These are phyloP conservation scores for Equus przewalskii DNA, from an alignment of 2,113 vertebrate species.

Conservation along the genomic window DNA sequence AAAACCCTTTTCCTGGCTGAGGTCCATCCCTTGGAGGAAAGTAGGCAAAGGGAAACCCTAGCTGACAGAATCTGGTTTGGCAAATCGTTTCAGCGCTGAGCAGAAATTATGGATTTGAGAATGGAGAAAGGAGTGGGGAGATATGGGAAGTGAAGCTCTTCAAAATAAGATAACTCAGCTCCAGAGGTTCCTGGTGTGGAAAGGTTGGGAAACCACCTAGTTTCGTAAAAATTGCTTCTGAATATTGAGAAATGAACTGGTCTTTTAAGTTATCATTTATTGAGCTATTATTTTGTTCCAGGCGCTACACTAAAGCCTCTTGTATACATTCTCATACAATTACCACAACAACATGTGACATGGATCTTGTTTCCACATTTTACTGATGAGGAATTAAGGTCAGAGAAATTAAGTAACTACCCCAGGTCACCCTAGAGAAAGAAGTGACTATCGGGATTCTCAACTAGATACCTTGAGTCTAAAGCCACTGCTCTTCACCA, in stretches of 20 bases:
- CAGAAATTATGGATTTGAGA: conserved; percentile 60
- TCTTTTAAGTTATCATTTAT: neutral
- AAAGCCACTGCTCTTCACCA: neutral
- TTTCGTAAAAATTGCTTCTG: conserved; percentile 39
- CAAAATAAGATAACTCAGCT: conserved; percentile 57
- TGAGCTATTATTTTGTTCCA: conserved; percentile 14
- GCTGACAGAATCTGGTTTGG: conserved; percentile 65
- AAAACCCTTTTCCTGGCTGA: conserved; percentile 60
- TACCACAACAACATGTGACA: neutral
- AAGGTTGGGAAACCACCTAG: neutral
- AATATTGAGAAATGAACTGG: neutral
- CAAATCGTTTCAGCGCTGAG: conserved; percentile 33
- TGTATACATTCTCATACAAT: neutral
- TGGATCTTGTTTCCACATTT: neutral
- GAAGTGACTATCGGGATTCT: neutral
- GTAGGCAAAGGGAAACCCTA: conserved; percentile 64
- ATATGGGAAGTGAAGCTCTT: neutral
- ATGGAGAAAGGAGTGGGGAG: neutral
- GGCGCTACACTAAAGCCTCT: neutral
- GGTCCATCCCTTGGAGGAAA: conserved; percentile 63
- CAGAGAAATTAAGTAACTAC: neutral
- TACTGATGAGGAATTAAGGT: neutral
- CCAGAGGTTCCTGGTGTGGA: neutral
- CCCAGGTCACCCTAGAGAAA: neutral
- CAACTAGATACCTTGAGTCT: neutral